These are phyloP conservation scores for Drosophila quadrilineata DNA, from an alignment of 1,140 invertebrate species.

Conservation along the genomic window DNA sequence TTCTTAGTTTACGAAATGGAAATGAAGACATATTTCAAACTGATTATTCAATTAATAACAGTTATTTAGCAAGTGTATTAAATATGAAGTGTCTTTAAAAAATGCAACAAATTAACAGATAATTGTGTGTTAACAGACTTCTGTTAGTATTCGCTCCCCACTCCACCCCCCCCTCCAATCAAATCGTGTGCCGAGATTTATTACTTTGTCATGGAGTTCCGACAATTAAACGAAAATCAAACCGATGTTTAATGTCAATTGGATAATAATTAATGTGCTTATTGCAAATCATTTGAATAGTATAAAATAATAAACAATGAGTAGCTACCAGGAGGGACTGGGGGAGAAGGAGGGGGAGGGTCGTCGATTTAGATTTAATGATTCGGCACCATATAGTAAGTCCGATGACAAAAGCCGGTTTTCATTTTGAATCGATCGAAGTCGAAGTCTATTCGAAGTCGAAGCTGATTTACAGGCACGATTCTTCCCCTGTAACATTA, in stretches of 20 bases:
- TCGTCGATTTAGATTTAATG: constrained; percentile 51
- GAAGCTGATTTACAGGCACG: constrained; percentile 53
- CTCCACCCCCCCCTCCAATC: too few species aligned
- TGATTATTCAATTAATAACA: too few species aligned
- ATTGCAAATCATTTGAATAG: constrained; percentile 49
- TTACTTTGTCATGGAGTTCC: too few species aligned
- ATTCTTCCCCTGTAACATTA: too few species aligned
- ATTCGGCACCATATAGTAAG: constrained; percentile 68
- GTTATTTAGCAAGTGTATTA: too few species aligned
- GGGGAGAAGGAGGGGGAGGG: not conserved
- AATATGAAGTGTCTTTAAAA: too few species aligned
- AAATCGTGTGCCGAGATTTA: too few species aligned
- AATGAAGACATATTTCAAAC: too few species aligned
- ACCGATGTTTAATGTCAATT: constrained; percentile 24
- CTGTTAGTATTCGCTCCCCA: too few species aligned
- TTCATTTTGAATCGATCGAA: constrained; percentile 44
- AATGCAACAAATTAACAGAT: too few species aligned
- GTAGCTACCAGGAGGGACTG: not conserved
- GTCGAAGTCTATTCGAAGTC: constrained; percentile 50
- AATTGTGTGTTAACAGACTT: too few species aligned
- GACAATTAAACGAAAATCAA: constrained; percentile 14
- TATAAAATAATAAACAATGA: not conserved
- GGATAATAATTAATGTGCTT: constrained; percentile 44
- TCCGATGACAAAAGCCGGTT: constrained; percentile 58
- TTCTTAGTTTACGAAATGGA: too few species aligned